A percentile compares a stretch with the other conserved stretches of the same genome.
Conservation (phyloP, 2,888 invertebrate genomes). For the Machimus atricapillus region DNA sequence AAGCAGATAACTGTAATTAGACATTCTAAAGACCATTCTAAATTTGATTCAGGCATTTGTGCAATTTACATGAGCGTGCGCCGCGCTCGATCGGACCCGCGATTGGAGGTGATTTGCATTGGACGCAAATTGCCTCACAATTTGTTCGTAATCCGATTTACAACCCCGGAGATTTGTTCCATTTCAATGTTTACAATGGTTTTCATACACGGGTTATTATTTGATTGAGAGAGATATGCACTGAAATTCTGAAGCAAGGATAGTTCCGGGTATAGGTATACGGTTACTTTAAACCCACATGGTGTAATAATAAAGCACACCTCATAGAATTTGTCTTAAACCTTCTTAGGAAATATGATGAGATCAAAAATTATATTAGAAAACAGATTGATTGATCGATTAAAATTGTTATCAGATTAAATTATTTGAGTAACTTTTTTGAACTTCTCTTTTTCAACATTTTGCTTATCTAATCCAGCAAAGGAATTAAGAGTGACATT, state of each 20-base stretch:
- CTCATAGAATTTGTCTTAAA: not conserved
- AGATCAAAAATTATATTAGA: too few species aligned
- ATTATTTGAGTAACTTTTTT: too few species aligned
- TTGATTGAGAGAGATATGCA: not conserved
- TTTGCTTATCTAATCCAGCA: too few species aligned
- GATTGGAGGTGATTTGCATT: not conserved
- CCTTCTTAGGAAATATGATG: too few species aligned
- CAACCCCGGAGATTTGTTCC: not conserved
- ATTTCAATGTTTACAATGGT: not conserved
- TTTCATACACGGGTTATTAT: not conserved
- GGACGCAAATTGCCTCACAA: not conserved
- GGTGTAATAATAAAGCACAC: not conserved
- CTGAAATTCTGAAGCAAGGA: not conserved
- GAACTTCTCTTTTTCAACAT: too few species aligned
- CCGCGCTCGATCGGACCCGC: not conserved
- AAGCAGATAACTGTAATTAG: slow-evolving; percentile 16
- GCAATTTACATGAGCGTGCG: not conserved
- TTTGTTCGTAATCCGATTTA: not conserved
- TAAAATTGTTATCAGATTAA: too few species aligned
- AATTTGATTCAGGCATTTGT: not conserved
- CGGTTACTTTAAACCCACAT: not conserved
- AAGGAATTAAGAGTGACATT: too few species aligned
- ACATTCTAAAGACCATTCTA: slow-evolving; percentile 20
- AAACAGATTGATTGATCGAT: too few species aligned
- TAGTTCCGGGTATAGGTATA: not conserved